Conservation (phyloP, 2,888 invertebrate genomes). For the Dilophus febrilis region DNA sequence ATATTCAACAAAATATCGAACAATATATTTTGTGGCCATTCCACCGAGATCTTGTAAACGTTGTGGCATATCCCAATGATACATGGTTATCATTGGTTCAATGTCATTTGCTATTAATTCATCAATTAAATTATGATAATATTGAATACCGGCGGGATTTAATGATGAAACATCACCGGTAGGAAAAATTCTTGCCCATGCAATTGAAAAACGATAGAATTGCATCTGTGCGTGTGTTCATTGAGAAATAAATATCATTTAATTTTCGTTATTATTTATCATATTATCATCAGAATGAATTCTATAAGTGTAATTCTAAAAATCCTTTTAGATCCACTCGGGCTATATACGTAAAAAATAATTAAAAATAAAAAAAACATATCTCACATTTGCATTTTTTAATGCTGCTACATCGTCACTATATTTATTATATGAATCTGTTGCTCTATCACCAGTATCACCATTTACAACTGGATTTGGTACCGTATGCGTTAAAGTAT, state of each 20-base stretch:
- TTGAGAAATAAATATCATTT: not conserved
- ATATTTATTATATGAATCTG: conserved; percentile 37
- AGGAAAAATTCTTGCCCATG: conserved; percentile 47
- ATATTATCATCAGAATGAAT: not conserved
- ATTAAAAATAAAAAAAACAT: not conserved
- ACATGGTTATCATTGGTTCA: conserved; percentile 39
- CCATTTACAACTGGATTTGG: conserved; percentile 21
- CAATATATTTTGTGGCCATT: conserved; percentile 28
- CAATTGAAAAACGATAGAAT: conserved; percentile 40
- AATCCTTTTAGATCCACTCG: no score
- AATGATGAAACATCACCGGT: conserved; percentile 34
- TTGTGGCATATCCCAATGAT: conserved; percentile 38
- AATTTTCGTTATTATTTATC: not conserved
- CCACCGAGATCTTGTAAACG: conserved; percentile 38
- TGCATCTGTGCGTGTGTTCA: conserved; percentile 18
- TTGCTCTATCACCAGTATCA: conserved; percentile 34
- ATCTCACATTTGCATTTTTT: conserved; percentile 33
- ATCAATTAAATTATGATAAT: conserved; percentile 46
- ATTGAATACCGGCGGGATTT: conserved; percentile 41
- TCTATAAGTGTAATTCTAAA: not conserved
- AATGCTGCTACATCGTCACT: conserved; percentile 34
- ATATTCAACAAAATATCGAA: conserved; percentile 34
- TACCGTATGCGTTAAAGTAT: conserved; percentile 15
- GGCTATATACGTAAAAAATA: no score
- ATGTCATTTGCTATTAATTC: conserved; percentile 42